Conservation (phyloP, 1,140 invertebrate species). For the Laupala kohalensis region DNA sequence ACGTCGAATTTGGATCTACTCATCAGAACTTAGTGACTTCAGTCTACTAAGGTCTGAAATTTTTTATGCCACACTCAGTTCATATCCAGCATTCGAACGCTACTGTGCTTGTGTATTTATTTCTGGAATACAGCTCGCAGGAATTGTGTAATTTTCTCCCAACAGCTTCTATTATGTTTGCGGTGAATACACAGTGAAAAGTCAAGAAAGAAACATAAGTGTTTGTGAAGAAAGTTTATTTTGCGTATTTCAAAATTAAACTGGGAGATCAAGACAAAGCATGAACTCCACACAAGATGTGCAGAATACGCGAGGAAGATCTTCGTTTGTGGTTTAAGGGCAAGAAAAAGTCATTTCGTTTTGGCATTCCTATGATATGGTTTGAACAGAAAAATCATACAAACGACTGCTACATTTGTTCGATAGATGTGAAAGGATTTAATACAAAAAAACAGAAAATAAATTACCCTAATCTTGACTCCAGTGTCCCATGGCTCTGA, state of each 20-base stretch:
- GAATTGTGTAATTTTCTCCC: background rate
- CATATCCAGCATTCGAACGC: too few relatives aligned
- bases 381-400: background rate
- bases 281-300: constrained; percentile 1
- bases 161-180: background rate
- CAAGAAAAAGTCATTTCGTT: background rate
- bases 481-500: background rate
- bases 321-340: background rate
- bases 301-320: background rate
- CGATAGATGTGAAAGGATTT: too few relatives aligned
- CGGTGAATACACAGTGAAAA: background rate
- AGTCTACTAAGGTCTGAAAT: too few relatives aligned
- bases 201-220: background rate
- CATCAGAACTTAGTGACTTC: too few relatives aligned
- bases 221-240: background rate
- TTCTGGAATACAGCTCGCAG: background rate
- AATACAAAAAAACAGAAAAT: too few relatives aligned
- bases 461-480: background rate
- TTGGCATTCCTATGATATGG: background rate
- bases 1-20: too few relatives aligned
- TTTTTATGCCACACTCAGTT: too few relatives aligned
- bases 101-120: background rate
- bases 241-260: background rate
- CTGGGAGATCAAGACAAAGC: background rate
- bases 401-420: background rate